Conservation (phyloP, 1,140 invertebrate genomes). For the Apis florea region DNA sequence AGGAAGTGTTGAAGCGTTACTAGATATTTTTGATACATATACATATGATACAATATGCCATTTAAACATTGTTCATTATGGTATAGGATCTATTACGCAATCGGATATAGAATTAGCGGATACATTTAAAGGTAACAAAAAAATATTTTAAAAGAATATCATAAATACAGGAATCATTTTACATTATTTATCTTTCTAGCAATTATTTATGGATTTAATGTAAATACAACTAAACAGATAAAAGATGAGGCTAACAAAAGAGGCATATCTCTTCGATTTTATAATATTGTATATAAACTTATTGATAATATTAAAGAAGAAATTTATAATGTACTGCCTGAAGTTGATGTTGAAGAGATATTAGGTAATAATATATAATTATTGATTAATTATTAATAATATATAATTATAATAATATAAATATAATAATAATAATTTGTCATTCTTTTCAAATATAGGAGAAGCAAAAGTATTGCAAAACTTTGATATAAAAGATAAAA, state of each 20-base stretch:
- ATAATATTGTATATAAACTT: slow-evolving; percentile 95
- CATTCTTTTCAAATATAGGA: slow-evolving; percentile 80
- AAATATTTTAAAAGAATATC: neutral
- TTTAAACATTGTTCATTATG: slow-evolving; percentile 94
- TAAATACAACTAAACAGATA: slow-evolving; percentile 81
- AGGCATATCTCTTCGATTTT: slow-evolving; percentile 83
- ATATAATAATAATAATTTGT: neutral
- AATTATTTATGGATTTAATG: slow-evolving; percentile 94
- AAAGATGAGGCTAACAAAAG: slow-evolving; percentile 80
- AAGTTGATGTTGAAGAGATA: slow-evolving; percentile 87
- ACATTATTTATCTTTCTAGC: slow-evolving; percentile 79
- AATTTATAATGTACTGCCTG: slow-evolving; percentile 88
- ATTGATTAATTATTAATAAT: neutral
- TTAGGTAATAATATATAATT: slow-evolving; percentile 81
- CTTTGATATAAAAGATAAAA: slow-evolving; percentile 91
- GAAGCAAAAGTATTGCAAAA: slow-evolving; percentile 92
- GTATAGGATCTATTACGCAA: slow-evolving; percentile 91
- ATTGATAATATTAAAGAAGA: slow-evolving; percentile 93
- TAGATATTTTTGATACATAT: slow-evolving; percentile 95
- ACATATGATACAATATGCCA: slow-evolving; percentile 85
- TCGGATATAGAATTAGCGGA: slow-evolving; percentile 93
- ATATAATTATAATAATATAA: neutral
- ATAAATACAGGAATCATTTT: neutral
- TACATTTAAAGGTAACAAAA: slow-evolving; percentile 86
- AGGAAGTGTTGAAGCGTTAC: slow-evolving; percentile 95